Conservation (phyloP, 53 echinoderm and acorn worm species). For the Holothuria leucospilota region DNA sequence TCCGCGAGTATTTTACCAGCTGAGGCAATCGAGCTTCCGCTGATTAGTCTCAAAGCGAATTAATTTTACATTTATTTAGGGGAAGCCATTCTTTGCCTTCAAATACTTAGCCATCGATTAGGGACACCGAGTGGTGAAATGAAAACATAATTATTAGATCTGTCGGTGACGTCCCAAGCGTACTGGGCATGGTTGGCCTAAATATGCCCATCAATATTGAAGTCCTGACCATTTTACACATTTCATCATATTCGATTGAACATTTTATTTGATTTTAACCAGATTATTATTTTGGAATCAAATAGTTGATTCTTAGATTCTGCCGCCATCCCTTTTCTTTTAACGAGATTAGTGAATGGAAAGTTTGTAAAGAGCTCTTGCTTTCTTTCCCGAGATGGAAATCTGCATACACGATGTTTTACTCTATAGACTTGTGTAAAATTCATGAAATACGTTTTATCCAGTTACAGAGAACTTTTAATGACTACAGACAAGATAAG, state of each 20-base stretch:
- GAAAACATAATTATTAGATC: conserved; percentile 35
- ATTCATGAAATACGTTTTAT: too few relatives aligned
- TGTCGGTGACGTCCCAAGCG: neutral
- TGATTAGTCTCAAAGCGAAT: conserved; percentile 35
- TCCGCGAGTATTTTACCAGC: conserved; percentile 1
- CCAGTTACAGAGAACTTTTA: too few relatives aligned
- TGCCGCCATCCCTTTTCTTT: too few relatives aligned
- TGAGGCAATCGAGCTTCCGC: conserved; percentile 15
- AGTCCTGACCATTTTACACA: conserved; percentile 17
- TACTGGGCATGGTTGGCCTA: conserved; percentile 41
- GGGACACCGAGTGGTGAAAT: conserved; percentile 13
- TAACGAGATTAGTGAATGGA: too few relatives aligned
- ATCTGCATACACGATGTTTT: too few relatives aligned
- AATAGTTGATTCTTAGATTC: too few relatives aligned
- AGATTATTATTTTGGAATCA: too few relatives aligned
- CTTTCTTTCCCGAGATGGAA: too few relatives aligned
- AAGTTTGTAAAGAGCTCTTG: too few relatives aligned
- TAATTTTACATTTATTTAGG: conserved; percentile 2
- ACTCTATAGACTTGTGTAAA: too few relatives aligned
- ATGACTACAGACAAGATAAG: too few relatives aligned
- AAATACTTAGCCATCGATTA: conserved; percentile 13
- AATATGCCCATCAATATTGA: conserved; percentile 32
- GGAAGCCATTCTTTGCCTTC: conserved; percentile 1
- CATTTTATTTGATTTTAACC: too few relatives aligned
- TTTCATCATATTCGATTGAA: neutral